A percentile compares a stretch with the other conserved stretches of the same genome.
Evolutionary conservation across 2,888 invertebrate genomes (phyloP).

Genomic region (Cataglyphis rosenhaueri): DNA sequence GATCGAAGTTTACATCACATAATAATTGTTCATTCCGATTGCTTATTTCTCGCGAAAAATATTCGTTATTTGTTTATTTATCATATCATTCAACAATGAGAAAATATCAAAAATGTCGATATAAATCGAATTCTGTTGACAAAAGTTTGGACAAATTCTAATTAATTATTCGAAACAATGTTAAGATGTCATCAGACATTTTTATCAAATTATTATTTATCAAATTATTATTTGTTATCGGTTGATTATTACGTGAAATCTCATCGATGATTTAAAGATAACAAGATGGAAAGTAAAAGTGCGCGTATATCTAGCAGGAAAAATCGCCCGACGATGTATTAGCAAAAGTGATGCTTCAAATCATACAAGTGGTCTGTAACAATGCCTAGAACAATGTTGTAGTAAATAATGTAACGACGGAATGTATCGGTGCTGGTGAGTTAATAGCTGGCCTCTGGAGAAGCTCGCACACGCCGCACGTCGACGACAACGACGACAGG

Average conservation of each 20-base stretch:
- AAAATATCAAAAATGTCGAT: background rate
- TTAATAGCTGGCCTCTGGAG: constrained; percentile 81
- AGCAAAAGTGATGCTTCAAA: constrained; percentile 2
- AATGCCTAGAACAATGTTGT: constrained; percentile 75
- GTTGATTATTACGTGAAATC: background rate
- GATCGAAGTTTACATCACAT: background rate
- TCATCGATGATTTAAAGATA: background rate
- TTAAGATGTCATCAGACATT: background rate
- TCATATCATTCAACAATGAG: background rate
- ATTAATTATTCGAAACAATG: background rate
- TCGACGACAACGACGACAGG: constrained; percentile 56
- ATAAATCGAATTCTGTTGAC: background rate
- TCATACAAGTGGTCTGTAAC: constrained; percentile 51
- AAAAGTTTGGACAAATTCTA: background rate
- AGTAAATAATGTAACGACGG: constrained; percentile 80
- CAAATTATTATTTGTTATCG: background rate
- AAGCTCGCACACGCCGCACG: constrained; percentile 66
- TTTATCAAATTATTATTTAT: constrained; percentile 9
- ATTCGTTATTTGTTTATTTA: background rate
- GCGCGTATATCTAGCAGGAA: background rate
- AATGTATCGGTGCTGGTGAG: constrained; percentile 74
- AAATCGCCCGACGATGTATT: background rate
- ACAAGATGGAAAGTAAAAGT: background rate
- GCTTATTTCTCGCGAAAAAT: background rate
- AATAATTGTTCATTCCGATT: constrained; percentile 12